Evolutionary conservation across 2,113 vertebrate species (phyloP).

Genomic region (pig (Sus scrofa)): T2T-Sscrofa CM000816.6:110912001-110912500

Average conservation of each 20-base stretch:
- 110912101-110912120: background rate
- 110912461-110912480: background rate
- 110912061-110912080: background rate
- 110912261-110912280: background rate
- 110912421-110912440: background rate
- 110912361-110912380: background rate
- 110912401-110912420: background rate
- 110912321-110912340: background rate
- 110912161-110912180: background rate
- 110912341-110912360: background rate
- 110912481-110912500: background rate
- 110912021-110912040: background rate
- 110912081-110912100: background rate
- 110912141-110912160: background rate
- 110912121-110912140: background rate
- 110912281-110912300: conserved; percentile 21
- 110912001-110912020: background rate
- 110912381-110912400: background rate
- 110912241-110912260: background rate
- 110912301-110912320: background rate
- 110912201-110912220: background rate
- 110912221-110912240: background rate
- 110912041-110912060: background rate
- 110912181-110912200: background rate
- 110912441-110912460: background rate